Evolutionary conservation across 2,888 invertebrate genomes (phyloP), one percentile per base, ranked within the genome.

Genomic region (Panopea generosa): DNA sequence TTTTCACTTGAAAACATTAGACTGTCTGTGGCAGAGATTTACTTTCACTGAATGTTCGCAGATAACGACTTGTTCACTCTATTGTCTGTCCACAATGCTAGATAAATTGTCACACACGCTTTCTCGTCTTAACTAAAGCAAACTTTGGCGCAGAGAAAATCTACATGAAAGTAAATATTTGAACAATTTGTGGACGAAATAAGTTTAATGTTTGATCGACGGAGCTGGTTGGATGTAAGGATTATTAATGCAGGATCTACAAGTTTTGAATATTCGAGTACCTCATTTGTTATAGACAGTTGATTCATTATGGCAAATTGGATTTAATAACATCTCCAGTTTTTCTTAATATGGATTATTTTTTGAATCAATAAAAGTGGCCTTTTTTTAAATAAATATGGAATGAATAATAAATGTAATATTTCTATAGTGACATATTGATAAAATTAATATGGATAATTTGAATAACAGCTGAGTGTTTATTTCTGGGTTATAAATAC

Each of bases 81-180:
- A 45, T 45, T 45, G 45, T 45, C 45, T 18, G 45, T 45, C 45
- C 16, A 45, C 45, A 45, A 45, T 45, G 16, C 45, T 4, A 45
- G 16, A 45, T 45, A 45, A 6, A 45, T 45, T 45, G 45, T 4
- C 16, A 45, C 45, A 16, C 45, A 4, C 20, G 16, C 9, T 6
- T 45, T 20, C 9, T 45, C 16, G 45, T 16, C 20, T 20, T 20
- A 18, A 4, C 6, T 45, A 9, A 45, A 45, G n/a, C 20, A 45
- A 16, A 18, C 45, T 20, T 20, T 45, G 20, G 16, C n/a, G 3
- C 45, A 45, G 45, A 16, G 45, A 45, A 45, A 45, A 18, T 20
- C 20, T 18, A 16, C 16, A 18, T 45, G 45, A 45, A 45, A 56
- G 67, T 68, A 56, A 73, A 73, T 73, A 73, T 73, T 73, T 73